These are phyloP conservation scores for Calameuta filiformis DNA, from an alignment of 2,888 invertebrate species.

Conservation along the genomic window DNA sequence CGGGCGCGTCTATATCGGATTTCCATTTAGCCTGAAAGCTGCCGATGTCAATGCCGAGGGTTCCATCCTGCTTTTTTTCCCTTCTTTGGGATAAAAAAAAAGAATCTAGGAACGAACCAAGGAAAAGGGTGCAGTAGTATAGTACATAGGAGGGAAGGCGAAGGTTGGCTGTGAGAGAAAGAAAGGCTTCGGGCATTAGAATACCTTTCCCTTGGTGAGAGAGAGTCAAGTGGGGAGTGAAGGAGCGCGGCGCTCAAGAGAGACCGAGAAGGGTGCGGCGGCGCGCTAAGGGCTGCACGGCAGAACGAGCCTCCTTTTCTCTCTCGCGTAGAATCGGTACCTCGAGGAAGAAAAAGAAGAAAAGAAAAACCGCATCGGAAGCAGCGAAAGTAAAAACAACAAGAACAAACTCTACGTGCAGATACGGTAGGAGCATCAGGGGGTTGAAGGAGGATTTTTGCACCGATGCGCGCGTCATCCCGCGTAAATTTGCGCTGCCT, in stretches of 20 bases:
- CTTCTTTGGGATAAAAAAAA: slow-evolving; percentile 27
- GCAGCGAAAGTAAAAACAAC: too few species aligned
- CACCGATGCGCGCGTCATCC: too few species aligned
- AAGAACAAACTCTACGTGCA: too few species aligned
- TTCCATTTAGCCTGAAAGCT: slow-evolving; percentile 37
- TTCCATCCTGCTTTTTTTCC: slow-evolving; percentile 10
- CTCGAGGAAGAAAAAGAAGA: neutral
- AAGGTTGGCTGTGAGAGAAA: slow-evolving; percentile 34
- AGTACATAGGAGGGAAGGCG: slow-evolving; percentile 27
- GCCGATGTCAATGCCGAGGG: slow-evolving; percentile 13
- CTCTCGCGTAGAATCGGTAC: slow-evolving; percentile 14
- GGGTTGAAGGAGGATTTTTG: too few species aligned
- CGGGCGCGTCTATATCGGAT: slow-evolving; percentile 41
- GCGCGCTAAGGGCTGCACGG: neutral
- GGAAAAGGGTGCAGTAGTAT: slow-evolving; percentile 23
- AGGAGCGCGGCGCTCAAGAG: neutral
- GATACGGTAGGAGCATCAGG: too few species aligned
- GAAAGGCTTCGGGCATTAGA: slow-evolving; percentile 44
- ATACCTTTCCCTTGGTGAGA: slow-evolving; percentile 32
- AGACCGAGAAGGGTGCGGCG: slow-evolving; percentile 15
- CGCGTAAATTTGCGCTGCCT: too few species aligned
- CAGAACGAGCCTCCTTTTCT: slow-evolving; percentile 3
- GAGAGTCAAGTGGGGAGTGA: slow-evolving; percentile 18
- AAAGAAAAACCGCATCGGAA: too few species aligned
- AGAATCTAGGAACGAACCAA: neutral